Evolutionary conservation across 1,140 invertebrate species (phyloP).

Genomic region (Stenopsyche tienmushanensis): DNA sequence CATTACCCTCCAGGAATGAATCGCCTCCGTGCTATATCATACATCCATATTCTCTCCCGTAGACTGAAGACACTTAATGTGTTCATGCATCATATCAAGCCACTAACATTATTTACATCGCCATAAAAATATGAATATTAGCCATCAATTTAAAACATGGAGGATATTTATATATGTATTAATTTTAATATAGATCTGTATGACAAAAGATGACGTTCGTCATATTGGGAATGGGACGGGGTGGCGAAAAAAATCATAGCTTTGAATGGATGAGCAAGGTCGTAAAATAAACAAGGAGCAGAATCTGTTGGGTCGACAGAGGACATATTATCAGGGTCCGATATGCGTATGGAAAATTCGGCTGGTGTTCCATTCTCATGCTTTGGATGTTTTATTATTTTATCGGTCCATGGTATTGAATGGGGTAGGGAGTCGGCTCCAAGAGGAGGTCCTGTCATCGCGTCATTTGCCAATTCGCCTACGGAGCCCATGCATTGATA

Average conservation of each 20-base stretch:
- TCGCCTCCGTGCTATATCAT: not conserved
- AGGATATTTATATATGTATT: too few relatives aligned
- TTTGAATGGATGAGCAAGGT: too few relatives aligned
- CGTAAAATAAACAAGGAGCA: constrained; percentile 27
- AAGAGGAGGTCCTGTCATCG: constrained; percentile 14
- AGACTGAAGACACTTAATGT: too few relatives aligned
- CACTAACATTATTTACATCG: too few relatives aligned
- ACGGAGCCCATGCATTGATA: constrained; percentile 37
- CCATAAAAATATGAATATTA: too few relatives aligned
- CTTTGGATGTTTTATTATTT: constrained; percentile 31
- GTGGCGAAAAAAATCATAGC: not conserved
- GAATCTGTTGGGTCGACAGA: too few relatives aligned
- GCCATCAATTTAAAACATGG: too few relatives aligned
- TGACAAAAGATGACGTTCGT: too few relatives aligned
- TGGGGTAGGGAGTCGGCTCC: constrained; percentile 23
- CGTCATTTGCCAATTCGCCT: constrained; percentile 35
- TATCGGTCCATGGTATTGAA: constrained; percentile 11
- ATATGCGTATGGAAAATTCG: constrained; percentile 21
- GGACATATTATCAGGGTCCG: constrained; percentile 16
- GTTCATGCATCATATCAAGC: too few relatives aligned
- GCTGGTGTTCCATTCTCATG: not conserved
- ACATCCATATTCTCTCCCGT: too few relatives aligned
- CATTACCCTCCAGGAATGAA: constrained; percentile 13
- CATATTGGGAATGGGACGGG: not conserved
- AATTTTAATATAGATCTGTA: too few relatives aligned